Percentiles rank a stretch among this genome's conserved stretches.
These are phyloP conservation scores for Candidula unifasciata DNA, from an alignment of 2,888 invertebrate genomes.

Conservation along the genomic window DNA sequence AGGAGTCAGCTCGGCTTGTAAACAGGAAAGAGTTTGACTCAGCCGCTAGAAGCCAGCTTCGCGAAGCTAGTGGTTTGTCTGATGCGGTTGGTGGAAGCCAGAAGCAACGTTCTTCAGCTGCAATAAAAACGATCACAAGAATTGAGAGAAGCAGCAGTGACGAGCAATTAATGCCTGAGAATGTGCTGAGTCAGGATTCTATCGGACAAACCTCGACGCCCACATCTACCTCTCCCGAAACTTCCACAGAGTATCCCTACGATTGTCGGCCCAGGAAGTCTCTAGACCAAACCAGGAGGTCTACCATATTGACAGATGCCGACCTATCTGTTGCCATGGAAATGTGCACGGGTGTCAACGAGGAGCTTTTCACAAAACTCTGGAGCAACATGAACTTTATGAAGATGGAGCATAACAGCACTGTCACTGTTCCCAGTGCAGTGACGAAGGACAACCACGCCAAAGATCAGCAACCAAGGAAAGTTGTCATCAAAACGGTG, in stretches of 20 bases:
- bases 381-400: not conserved
- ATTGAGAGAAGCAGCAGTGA: not conserved
- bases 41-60: not conserved
- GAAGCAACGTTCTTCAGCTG: not conserved
- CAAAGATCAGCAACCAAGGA: not conserved
- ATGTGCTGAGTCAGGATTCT: not conserved
- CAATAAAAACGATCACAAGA: not conserved
- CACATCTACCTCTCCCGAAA: not conserved
- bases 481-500: not conserved
- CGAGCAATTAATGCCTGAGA: not conserved
- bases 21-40: not conserved
- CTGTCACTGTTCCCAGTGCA: too few species aligned
- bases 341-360: conserved; percentile 5
- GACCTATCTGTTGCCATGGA: not conserved
- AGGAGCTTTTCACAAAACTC: not conserved
- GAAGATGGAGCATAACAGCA: too few species aligned
- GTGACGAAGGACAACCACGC: not conserved
- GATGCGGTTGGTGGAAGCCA: not conserved
- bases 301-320: not conserved
- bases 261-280: not conserved
- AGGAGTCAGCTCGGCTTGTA: not conserved
- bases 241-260: not conserved
- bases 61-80: not conserved
- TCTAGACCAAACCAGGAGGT: not conserved
- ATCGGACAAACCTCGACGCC: not conserved